Percentiles rank a stretch among this genome's conserved stretches.
These are phyloP conservation scores for Bombylius major DNA, from an alignment of 2,888 invertebrate genomes.

Conservation along the genomic window DNA sequence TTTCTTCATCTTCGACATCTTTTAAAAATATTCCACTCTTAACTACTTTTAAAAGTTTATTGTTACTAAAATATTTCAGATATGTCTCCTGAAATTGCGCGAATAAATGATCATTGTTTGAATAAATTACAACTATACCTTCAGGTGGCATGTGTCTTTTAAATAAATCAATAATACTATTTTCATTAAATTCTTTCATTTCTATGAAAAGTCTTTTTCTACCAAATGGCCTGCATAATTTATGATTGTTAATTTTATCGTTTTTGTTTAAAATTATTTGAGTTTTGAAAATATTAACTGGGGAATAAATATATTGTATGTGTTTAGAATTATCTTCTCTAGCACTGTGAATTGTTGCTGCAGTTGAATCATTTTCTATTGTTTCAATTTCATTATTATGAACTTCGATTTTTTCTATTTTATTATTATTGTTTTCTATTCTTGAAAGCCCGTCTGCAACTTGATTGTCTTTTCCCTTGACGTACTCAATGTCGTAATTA, in stretches of 20 bases:
- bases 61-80: too few relatives aligned
- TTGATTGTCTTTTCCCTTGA: too few relatives aligned
- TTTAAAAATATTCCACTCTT: too few relatives aligned
- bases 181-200: slow-evolving; percentile 4
- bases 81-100: neutral
- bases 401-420: neutral
- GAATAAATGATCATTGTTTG: neutral
- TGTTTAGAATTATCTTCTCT: slow-evolving; percentile 1
- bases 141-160: slow-evolving; percentile 4
- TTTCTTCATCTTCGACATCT: too few relatives aligned
- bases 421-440: neutral
- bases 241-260: neutral
- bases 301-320: slow-evolving; percentile 1
- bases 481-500: too few relatives aligned
- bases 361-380: neutral
- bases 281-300: slow-evolving; percentile 6
- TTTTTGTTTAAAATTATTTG: slow-evolving; percentile 7
- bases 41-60: too few relatives aligned
- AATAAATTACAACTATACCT: neutral
- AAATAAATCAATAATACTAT: neutral
- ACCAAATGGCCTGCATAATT: neutral
- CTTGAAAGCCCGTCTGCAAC: neutral
- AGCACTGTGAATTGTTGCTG: slow-evolving; percentile 5
- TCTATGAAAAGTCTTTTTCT: slow-evolving; percentile 7
- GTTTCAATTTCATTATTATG: neutral